A percentile compares a stretch with the other conserved stretches of the same genome.
phyloP scores from a whole-genome alignment of 1,140 invertebrate genomes.

The Hylaeus volcanicus region DNA sequence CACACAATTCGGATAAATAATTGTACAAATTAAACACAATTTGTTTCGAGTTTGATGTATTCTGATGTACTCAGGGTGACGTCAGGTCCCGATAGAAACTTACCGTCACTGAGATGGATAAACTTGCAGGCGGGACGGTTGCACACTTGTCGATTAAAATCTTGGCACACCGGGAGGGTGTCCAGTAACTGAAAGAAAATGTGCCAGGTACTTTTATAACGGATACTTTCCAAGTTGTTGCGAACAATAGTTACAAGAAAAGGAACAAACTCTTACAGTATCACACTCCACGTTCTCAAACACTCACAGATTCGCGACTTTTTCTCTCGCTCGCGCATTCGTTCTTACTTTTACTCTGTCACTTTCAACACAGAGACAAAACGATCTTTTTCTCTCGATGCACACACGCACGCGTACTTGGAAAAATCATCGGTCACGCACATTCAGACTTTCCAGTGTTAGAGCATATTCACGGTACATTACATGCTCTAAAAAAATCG shows the following conservation, averaged over 20 bases:
- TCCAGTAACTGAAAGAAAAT: conserved; percentile 97
- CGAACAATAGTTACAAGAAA: conserved; percentile 41
- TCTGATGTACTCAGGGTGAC: too few relatives aligned
- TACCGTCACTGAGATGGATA: conserved; percentile 96
- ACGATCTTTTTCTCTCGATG: neutral
- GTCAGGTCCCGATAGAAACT: conserved; percentile 71
- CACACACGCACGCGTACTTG: conserved; percentile 33
- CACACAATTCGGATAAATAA: too few relatives aligned
- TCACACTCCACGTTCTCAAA: conserved; percentile 28
- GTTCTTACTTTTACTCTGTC: conserved; percentile 36
- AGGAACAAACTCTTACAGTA: conserved; percentile 48
- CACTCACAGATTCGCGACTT: conserved; percentile 18
- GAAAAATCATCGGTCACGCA: conserved; percentile 36
- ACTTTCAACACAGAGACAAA: conserved; percentile 20
- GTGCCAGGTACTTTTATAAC: conserved; percentile 67
- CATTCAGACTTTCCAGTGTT: conserved; percentile 74
- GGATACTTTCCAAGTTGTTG: neutral
- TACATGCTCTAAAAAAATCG: conserved; percentile 78
- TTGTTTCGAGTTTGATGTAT: too few relatives aligned
- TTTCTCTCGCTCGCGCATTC: neutral
- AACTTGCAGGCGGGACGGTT: conserved; percentile 97
- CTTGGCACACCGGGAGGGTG: conserved; percentile 99
- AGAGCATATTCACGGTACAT: conserved; percentile 78
- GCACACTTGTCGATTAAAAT: conserved; percentile 98
- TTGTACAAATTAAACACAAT: too few relatives aligned